These are phyloP conservation scores for Aix galericulata DNA, from an alignment of 2,113 vertebrate genomes.

Conservation along the genomic window DNA sequence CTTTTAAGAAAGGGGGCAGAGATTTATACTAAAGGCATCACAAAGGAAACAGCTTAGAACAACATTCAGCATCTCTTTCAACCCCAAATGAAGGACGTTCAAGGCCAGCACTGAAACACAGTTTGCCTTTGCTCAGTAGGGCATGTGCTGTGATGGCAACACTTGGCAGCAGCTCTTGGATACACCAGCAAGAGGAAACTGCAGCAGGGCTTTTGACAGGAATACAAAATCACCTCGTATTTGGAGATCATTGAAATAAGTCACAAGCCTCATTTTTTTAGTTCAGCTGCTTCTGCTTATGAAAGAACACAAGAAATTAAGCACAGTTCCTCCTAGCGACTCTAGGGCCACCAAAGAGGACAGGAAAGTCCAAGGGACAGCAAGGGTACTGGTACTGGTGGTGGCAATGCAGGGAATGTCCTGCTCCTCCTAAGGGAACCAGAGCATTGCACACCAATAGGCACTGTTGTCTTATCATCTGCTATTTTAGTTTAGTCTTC, in stretches of 20 bases:
- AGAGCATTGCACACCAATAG: not conserved
- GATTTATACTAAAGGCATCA: slow-evolving; percentile 64
- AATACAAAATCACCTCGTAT: not conserved
- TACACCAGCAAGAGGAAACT: not conserved
- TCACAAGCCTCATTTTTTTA: not conserved
- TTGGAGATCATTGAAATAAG: not conserved
- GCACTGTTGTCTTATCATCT: not conserved
- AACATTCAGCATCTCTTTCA: slow-evolving; percentile 59
- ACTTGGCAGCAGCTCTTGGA: not conserved
- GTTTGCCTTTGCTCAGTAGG: slow-evolving; percentile 1
- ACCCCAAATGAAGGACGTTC: slow-evolving; percentile 27
- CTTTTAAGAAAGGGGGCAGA: slow-evolving; percentile 70
- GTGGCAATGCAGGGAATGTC: not conserved
- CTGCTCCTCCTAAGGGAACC: not conserved
- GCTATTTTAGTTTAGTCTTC: not conserved
- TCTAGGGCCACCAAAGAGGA: not conserved
- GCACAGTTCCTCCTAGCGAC: not conserved
- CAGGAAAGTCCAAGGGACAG: not conserved
- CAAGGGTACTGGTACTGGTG: not conserved
- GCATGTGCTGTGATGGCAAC: not conserved
- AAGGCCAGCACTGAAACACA: not conserved
- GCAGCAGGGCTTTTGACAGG: not conserved
- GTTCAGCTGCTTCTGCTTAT: not conserved
- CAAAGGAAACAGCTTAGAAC: slow-evolving; percentile 68
- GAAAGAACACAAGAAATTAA: not conserved